phyloP scores from a whole-genome alignment of 2,888 invertebrate species.

The Scaeva pyrastri region DNA sequence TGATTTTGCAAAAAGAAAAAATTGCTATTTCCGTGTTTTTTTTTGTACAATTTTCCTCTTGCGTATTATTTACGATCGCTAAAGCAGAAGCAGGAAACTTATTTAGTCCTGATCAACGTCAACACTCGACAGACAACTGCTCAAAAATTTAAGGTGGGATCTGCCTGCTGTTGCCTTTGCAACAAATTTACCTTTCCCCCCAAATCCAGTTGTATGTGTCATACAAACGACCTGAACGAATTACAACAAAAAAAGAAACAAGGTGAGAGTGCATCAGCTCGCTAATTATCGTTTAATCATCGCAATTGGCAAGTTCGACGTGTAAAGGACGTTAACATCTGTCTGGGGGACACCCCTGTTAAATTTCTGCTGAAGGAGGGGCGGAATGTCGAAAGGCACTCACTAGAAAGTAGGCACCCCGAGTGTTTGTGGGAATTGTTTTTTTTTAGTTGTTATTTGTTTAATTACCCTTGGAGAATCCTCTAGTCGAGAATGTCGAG shows the following conservation, averaged over 20 bases:
- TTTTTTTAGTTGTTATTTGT: constrained; percentile 8
- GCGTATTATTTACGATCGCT: constrained; percentile 26
- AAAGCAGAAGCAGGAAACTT: constrained; percentile 18
- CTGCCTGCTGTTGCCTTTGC: constrained; percentile 18
- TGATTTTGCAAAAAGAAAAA: constrained; percentile 60
- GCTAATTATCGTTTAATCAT: constrained; percentile 72
- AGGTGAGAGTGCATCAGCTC: constrained; percentile 72
- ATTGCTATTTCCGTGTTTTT: constrained; percentile 62
- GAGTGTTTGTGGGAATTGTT: constrained; percentile 14
- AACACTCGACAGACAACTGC: neutral
- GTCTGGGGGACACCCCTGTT: constrained; percentile 6
- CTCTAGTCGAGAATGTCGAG: constrained; percentile 77
- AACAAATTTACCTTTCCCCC: constrained; percentile 42
- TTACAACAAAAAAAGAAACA: constrained; percentile 13
- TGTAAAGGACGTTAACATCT: constrained; percentile 29
- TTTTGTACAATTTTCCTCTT: constrained; percentile 28
- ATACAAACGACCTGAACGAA: constrained; percentile 35
- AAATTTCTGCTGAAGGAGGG: constrained; percentile 2
- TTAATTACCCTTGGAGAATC: constrained; percentile 11
- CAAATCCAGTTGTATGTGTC: constrained; percentile 68
- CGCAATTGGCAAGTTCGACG: constrained; percentile 19
- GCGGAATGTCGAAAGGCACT: constrained; percentile 20
- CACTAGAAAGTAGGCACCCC: constrained; percentile 10
- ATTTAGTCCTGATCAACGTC: neutral
- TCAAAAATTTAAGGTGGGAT: neutral